A percentile compares a stretch with the other conserved stretches of the same genome.
Conservation (phyloP, 2,113 vertebrate genomes). For the Vicugna pacos region DNA sequence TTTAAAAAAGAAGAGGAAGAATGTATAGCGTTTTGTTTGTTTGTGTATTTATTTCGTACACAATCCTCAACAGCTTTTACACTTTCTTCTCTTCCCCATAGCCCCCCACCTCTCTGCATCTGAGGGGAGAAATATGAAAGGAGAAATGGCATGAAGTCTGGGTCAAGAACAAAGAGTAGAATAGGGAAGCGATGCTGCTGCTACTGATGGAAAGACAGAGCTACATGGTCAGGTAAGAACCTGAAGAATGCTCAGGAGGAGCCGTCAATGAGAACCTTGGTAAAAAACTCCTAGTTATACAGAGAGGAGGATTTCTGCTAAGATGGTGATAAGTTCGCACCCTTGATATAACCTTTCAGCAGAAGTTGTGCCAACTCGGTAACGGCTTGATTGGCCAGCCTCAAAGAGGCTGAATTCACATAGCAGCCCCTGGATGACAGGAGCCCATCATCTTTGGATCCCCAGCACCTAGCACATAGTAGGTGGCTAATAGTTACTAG, state of each 20-base stretch:
- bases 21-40: background rate
- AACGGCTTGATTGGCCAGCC: background rate
- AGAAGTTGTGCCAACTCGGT: background rate
- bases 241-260: background rate
- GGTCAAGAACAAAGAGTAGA: background rate
- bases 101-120: background rate
- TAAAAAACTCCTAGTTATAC: background rate
- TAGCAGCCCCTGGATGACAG: background rate
- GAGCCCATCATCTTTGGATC: background rate
- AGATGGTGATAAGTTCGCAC: background rate
- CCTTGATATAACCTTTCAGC: background rate
- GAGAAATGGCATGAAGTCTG: background rate
- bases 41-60: background rate
- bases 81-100: background rate
- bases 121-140: background rate
- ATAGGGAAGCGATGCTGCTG: background rate
- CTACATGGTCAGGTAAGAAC: accelerated
- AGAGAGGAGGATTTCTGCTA: background rate
- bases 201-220: background rate
- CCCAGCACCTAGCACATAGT: background rate
- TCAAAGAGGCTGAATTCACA: background rate
- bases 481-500: background rate
- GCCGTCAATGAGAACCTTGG: background rate
- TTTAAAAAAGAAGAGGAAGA: background rate
- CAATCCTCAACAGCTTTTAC: background rate